These are phyloP conservation scores for Semicossyphus pulcher DNA, from an alignment of 2,113 vertebrate species.

Conservation along the genomic window DNA sequence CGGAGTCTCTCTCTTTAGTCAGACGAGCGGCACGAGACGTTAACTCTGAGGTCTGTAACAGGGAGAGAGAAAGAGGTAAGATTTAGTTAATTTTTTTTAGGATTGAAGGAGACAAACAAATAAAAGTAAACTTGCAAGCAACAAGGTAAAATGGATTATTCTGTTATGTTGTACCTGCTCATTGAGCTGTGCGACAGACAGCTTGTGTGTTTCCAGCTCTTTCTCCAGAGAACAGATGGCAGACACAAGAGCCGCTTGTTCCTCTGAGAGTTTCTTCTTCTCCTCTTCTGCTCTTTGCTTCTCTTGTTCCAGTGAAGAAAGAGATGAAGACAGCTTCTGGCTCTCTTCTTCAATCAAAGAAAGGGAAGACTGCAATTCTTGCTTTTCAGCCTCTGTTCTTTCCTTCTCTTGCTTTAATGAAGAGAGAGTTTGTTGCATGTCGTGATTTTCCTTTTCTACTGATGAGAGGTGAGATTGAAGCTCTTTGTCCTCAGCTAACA, in stretches of 20 bases:
- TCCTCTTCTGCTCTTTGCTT: constrained; percentile 70
- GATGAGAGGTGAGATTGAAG: constrained; percentile 34
- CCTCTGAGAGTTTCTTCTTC: constrained; percentile 62
- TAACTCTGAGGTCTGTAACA: constrained; percentile 75
- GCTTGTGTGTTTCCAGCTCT: constrained; percentile 52
- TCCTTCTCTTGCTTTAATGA: constrained; percentile 50
- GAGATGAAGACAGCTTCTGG: constrained; percentile 38
- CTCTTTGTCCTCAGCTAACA: constrained; percentile 68
- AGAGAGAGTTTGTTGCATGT: constrained; percentile 34
- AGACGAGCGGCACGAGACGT: constrained; percentile 70
- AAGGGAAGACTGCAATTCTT: constrained; percentile 47
- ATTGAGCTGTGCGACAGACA: constrained; percentile 43
- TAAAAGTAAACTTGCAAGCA: neutral
- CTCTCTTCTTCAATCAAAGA: constrained; percentile 57
- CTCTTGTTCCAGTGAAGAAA: constrained; percentile 68
- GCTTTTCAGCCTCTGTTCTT: constrained; percentile 33
- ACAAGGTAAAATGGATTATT: too few relatives aligned
- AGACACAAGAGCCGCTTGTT: constrained; percentile 50
- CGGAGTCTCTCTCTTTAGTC: constrained; percentile 84
- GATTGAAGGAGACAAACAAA: neutral
- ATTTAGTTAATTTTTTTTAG: neutral
- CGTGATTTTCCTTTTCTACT: constrained; percentile 47
- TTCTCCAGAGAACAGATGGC: constrained; percentile 43
- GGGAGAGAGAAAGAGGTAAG: neutral
- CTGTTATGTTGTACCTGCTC: constrained; percentile 70